Evolutionary conservation across 2,113 vertebrate species (phyloP), one percentile per base, ranked within the genome.

Genomic region (Okapia johnstoni): DNA sequence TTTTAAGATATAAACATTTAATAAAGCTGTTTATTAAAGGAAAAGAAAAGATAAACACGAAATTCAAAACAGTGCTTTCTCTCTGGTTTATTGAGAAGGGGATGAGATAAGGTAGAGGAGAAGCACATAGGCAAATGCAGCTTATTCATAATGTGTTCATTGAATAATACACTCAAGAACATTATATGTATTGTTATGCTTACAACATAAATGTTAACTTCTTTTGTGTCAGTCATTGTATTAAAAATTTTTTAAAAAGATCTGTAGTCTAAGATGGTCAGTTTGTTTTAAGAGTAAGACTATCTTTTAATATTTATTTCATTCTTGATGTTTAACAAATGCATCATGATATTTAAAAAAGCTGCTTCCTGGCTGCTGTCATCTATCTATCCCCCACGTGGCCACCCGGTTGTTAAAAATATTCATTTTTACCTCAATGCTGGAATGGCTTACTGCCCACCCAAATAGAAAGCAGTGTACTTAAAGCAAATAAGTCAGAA

Each of bases 311-410:
- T 50, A 57, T 52, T 19, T 73, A 40, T 70, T 96, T 95, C 10
- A 91, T 50, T 83, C 88, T 96, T 94, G 3, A 58, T 85, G 54
- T 90, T 90, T 21, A 85, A 77, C 48, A 95, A 92, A 92, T 85
- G 94, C 93, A 77, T 90, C 7, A 66, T 30, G 61, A 52, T 79
- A 60, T 55, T 86, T 36, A 43, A 40, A 55, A 73, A 57, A 43
- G 14, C 13, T 85, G 9, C 48, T 48, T 23, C 11, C 58, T 66
- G 57, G 48, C 54, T 63, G 33, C 58, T 54, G 43, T 33, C 2
- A 26, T 93, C 23, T 91, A 50, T 73, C 33, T 66, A 3, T 40
- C 43, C 87, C 63, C 92, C 10, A 28, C 19, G 14, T 96, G 93
- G 48, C n/a, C 63, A 96, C 58, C 83, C 23, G 50, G n/a, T 88